These are phyloP conservation scores for Andrena marginata DNA, from an alignment of 2,888 invertebrate species.

Conservation along the genomic window DNA sequence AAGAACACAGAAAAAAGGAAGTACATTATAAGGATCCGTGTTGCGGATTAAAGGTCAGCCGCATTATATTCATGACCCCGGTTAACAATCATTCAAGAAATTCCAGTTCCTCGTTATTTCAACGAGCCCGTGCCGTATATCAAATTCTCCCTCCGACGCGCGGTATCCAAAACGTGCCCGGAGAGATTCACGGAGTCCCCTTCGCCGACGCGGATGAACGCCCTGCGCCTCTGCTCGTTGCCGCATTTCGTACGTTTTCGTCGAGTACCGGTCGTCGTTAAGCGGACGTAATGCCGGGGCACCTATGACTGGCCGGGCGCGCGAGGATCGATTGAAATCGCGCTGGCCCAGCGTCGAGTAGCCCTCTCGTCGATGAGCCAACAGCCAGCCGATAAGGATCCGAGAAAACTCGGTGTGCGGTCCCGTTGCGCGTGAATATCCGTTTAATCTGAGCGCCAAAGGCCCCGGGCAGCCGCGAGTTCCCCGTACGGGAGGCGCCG, in stretches of 20 bases:
- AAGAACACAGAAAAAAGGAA: neutral
- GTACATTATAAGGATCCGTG: neutral
- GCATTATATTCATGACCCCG: neutral
- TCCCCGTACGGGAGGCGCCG: slow-evolving; percentile 61
- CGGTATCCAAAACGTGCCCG: neutral
- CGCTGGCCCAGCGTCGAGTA: slow-evolving; percentile 37
- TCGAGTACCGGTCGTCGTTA: slow-evolving; percentile 37
- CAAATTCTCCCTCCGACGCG: slow-evolving; percentile 10
- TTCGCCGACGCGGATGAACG: neutral
- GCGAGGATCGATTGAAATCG: slow-evolving; percentile 64
- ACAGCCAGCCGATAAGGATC: slow-evolving; percentile 68
- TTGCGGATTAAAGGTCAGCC: neutral
- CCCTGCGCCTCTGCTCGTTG: neutral
- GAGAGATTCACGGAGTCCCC: neutral
- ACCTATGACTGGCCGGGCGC: slow-evolving; percentile 15
- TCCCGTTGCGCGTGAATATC: slow-evolving; percentile 61
- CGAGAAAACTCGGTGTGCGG: slow-evolving; percentile 66
- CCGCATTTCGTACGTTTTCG: slow-evolving; percentile 9
- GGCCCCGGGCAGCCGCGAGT: slow-evolving; percentile 43
- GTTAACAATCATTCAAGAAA: slow-evolving; percentile 1
- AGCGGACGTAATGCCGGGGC: slow-evolving; percentile 27
- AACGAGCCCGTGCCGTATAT: neutral
- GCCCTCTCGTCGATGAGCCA: slow-evolving; percentile 54
- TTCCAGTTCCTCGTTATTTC: slow-evolving; percentile 5
- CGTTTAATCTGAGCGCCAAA: slow-evolving; percentile 56